A percentile compares a stretch with the other conserved stretches of the same genome.
phyloP scores from a whole-genome alignment of 2,888 invertebrate species.

The Eucera pruinosa region DNA sequence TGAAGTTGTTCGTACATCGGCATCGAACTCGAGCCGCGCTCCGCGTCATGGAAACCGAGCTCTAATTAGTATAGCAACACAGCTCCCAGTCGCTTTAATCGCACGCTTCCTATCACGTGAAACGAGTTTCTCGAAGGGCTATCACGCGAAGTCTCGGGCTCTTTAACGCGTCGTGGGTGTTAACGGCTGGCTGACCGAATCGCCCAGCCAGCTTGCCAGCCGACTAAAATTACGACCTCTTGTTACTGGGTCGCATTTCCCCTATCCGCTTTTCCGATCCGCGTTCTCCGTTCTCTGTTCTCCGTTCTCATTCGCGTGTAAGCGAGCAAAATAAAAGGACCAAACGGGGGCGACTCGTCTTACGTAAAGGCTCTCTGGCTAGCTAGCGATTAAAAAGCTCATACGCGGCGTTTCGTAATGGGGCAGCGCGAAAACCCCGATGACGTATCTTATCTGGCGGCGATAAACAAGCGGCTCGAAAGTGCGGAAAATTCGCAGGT shows the following conservation, averaged over 20 bases:
- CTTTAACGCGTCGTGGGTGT: conserved; percentile 61
- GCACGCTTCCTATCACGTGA: conserved; percentile 78
- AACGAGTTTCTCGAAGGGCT: conserved; percentile 72
- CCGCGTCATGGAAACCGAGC: conserved; percentile 69
- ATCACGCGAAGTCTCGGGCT: conserved; percentile 64
- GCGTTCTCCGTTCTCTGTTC: no score
- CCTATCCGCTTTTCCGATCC: conserved; percentile 39
- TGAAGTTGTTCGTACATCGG: conserved; percentile 25
- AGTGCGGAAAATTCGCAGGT: conserved; percentile 31
- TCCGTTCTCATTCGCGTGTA: not conserved
- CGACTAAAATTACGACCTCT: conserved; percentile 54
- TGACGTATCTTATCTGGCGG: conserved; percentile 34
- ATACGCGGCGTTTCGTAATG: conserved; percentile 7
- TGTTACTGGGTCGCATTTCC: conserved; percentile 43
- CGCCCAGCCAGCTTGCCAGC: conserved; percentile 11
- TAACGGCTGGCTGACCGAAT: conserved; percentile 48
- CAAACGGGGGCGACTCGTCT: not conserved
- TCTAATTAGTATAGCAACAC: conserved; percentile 74
- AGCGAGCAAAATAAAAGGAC: no score
- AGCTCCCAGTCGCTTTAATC: conserved; percentile 73
- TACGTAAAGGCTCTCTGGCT: no score
- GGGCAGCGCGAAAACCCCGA: not conserved
- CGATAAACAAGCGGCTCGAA: conserved; percentile 32
- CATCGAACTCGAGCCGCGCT: conserved; percentile 14
- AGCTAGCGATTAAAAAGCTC: no score